Evolutionary conservation across 2,888 invertebrate genomes (phyloP), one percentile per base, ranked within the genome.

Genomic region (Epinotia nisella): DNA sequence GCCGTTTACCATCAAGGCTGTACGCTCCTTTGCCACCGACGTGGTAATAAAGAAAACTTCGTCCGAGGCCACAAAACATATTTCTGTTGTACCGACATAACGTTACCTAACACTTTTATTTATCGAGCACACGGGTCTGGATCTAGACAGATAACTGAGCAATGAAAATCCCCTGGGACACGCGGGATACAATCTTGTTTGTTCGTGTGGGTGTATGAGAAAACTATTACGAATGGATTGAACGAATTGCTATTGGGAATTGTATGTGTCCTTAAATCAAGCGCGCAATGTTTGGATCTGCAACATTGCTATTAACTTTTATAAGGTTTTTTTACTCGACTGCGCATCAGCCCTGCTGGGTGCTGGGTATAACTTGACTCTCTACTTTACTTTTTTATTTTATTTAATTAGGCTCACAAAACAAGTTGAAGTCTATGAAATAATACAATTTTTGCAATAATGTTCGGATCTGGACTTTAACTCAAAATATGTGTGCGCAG

Each of bases 141-240:
- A 45, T 70, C 62, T 70, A 70, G 62, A 35, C 62, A 61, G 41
- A 41, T 41, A 41, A 61, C 55, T 29, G 55, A 17, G 55, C 60
- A 69, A 62, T 56, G 62, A 49, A 49, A 62, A 62, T 70, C 62
- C 70, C 62, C 17, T n/a, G 70, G 62, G 62, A 24, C 53, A 11
- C 17, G 19, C 24, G 9, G 41, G 24, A 55, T 41, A 39, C 24
- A 55, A 24, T 24, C 17, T 15, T 61, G 53, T 60, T 69, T 61
- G 53, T 53, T 53, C 60, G 15, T 53, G 61, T 61, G 35, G 68
- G 59, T 49, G 58, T 59, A 53, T 45, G 29, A 62, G 29, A 62
- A 62, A 56, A 61, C 61, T 55, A 61, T 61, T 62, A 70, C 56
- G 55, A 62, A 56, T 70, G 62, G 70, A 62, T 70, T 62, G 53